Base-by-base conservation (phyloP, 2,797 vertebrate species). In the Psittacula derbiana region DNA sequence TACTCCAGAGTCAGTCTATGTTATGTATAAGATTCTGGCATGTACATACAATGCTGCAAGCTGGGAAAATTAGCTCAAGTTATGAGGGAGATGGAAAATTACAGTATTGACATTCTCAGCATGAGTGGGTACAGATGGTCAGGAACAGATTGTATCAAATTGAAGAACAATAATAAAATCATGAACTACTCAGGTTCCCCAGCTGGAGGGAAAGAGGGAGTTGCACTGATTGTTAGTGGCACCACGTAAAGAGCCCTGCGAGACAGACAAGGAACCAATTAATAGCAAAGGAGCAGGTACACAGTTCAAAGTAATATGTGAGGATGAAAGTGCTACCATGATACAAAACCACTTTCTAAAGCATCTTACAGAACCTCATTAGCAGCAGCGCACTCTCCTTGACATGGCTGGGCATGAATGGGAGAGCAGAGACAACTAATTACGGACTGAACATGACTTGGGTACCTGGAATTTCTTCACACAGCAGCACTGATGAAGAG, bases 101-200 rank as follows among this genome's bases (percentile, higher is more conserved):
- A 96, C 96, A 87, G 86, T 95, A 95, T 94, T 93, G 94, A 96
- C 95, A 94, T 93, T 89, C 95, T 93, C 93, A 94, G 90, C 67
- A 49, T 91, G 84, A 96, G 91, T 91, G 88, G 81, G 67, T 96
- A 94, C 96, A 97, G 96, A 97, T 97, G 96, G 96, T 89, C 92
- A 95, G 92, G 94, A 95, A 96, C 96, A 97, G 95, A 95, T 80
- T 96, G 96, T 95, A 96, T 92, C 91, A 93, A 96, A 94, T 57
- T 91, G 94, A 93, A 94, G 95, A 96, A 94, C 92, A 96, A 95
- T 94, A 95, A 97, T 94, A 94, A 97, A 95, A 97, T 93, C 86
- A 92, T 74, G 81, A 94, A 87, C 78, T 75, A 91, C 88, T 82
- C 78, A 87, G 94, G 84, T 94, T 95, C 88, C 81, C 88, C 83